A percentile compares a stretch with the other conserved stretches of the same genome.
Evolutionary conservation across 92 coral and sea anemone species (phyloP).

Genomic region (Zoanthus sansibaricus): DNA sequence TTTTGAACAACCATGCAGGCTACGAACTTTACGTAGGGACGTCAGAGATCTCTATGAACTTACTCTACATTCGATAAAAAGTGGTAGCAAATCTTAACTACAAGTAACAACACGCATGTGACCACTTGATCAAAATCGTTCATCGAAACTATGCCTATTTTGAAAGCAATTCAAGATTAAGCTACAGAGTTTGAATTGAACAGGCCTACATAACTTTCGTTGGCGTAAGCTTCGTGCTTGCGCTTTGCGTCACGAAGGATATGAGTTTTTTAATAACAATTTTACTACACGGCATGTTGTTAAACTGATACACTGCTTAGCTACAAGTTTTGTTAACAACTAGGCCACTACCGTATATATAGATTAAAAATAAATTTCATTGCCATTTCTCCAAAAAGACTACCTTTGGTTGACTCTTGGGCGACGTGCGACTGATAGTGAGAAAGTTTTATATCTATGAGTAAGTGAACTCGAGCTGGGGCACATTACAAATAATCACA

Average conservation of each 20-base stretch:
- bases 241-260: too few relatives aligned
- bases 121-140: slow-evolving; percentile 19
- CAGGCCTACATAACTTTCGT: background rate
- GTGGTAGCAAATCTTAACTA: background rate
- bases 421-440: slow-evolving; percentile 9
- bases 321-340: too few relatives aligned
- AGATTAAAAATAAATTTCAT: too few relatives aligned
- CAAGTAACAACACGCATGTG: background rate
- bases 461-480: background rate
- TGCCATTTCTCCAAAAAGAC: too few relatives aligned
- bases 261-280: too few relatives aligned
- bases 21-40: background rate
- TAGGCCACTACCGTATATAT: too few relatives aligned
- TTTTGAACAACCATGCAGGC: background rate
- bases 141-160: background rate
- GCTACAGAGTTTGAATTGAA: background rate
- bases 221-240: too few relatives aligned
- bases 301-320: too few relatives aligned
- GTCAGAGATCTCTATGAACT: background rate
- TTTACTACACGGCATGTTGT: too few relatives aligned
- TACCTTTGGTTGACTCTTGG: background rate
- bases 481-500: slow-evolving; percentile 7
- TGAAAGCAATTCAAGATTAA: background rate
- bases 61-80: background rate
- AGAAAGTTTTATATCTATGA: background rate